These are phyloP conservation scores for Schizothorax lantsangensis DNA, from an alignment of 2,797 vertebrate genomes.

Conservation along the genomic window DNA sequence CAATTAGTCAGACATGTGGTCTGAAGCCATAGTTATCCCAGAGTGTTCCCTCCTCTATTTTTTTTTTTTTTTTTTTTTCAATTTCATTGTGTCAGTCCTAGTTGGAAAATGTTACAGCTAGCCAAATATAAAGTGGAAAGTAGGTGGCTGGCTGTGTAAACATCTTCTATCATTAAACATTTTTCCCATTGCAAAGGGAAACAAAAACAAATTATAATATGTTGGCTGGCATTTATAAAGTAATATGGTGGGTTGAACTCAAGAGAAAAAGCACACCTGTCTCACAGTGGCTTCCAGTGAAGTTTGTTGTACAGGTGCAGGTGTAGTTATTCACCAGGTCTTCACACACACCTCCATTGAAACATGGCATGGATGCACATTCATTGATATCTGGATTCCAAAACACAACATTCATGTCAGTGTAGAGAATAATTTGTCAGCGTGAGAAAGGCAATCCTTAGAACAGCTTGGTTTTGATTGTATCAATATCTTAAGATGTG, in stretches of 20 bases:
- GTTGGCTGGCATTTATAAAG: constrained; percentile 40
- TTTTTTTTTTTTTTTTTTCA: constrained; percentile 43
- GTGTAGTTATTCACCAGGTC: constrained; percentile 84
- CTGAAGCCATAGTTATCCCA: constrained; percentile 49
- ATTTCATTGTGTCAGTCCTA: constrained; percentile 48
- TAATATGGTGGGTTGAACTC: background rate
- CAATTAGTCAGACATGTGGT: constrained; percentile 49
- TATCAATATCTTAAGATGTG: constrained; percentile 48
- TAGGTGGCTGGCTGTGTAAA: constrained; percentile 58
- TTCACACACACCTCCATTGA: constrained; percentile 86
- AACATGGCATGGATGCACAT: constrained; percentile 87
- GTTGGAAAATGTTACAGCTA: constrained; percentile 61
- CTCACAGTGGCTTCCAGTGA: constrained; percentile 87
- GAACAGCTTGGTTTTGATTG: constrained; percentile 54
- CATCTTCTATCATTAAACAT: constrained; percentile 58
- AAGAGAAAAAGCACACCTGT: constrained; percentile 79
- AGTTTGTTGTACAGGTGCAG: constrained; percentile 83
- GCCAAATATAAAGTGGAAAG: constrained; percentile 58
- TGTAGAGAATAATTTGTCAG: background rate
- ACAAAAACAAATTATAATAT: constrained; percentile 55
- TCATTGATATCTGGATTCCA: constrained; percentile 83
- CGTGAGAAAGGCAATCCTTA: constrained; percentile 33
- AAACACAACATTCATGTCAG: constrained; percentile 7
- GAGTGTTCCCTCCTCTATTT: constrained; percentile 29
- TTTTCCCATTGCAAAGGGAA: constrained; percentile 51